Evolutionary conservation across 2,888 invertebrate species (phyloP).

Genomic region (Ochlodes sylvanus): DNA sequence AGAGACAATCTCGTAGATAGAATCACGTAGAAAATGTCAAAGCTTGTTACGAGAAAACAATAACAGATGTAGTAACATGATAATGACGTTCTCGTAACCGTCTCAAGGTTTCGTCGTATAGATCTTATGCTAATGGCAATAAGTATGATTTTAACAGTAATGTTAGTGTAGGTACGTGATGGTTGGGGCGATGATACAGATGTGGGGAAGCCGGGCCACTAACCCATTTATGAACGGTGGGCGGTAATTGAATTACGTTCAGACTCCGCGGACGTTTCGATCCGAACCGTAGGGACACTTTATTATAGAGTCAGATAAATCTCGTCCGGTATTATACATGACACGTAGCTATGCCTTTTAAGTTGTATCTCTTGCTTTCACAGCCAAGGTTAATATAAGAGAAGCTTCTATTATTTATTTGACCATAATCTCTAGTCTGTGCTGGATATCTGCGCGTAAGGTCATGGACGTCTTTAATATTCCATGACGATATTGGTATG

Average conservation of each 20-base stretch:
- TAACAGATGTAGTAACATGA: constrained; percentile 39
- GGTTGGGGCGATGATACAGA: constrained; percentile 14
- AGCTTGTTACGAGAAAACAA: constrained; percentile 26
- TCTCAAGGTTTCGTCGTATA: constrained; percentile 26
- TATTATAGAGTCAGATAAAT: background rate
- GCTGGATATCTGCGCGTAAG: no score
- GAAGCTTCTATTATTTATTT: no score
- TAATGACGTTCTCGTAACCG: constrained; percentile 21
- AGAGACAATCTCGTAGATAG: no score
- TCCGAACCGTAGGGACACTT: constrained; percentile 29
- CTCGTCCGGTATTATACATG: no score
- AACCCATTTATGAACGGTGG: constrained; percentile 57
- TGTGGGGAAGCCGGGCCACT: constrained; percentile 53
- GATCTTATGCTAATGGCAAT: constrained; percentile 21
- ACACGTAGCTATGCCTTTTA: no score
- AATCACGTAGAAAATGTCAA: constrained; percentile 5
- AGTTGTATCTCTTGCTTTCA: no score
- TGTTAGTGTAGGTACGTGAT: constrained; percentile 12
- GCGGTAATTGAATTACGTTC: constrained; percentile 56
- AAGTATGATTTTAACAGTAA: constrained; percentile 10
- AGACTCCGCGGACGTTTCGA: constrained; percentile 47
- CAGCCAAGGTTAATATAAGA: no score
- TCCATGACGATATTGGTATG: no score
- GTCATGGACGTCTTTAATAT: no score
- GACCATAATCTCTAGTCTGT: no score